A percentile compares a stretch with the other conserved stretches of the same genome.
Conservation (phyloP, 2,888 invertebrate species). For the Stenurella melanura region DNA sequence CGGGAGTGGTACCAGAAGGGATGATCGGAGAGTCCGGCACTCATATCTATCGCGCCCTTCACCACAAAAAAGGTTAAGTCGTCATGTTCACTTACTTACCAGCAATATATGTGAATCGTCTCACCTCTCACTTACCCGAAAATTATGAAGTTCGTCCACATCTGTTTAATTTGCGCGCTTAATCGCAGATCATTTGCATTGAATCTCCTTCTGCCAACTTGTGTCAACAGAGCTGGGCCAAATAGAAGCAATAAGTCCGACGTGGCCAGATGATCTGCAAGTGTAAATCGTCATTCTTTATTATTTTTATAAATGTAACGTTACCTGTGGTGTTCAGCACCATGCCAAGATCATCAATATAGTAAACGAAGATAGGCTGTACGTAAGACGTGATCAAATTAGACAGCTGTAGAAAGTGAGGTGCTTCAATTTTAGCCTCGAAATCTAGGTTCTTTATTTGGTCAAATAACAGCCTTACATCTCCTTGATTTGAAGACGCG, state of each 20-base stretch:
- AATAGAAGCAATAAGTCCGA: slow-evolving; percentile 80
- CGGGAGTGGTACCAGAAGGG: too few species aligned
- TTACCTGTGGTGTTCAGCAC: slow-evolving; percentile 76
- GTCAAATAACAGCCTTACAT: slow-evolving; percentile 72
- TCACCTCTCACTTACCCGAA: slow-evolving; percentile 68
- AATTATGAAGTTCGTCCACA: slow-evolving; percentile 74
- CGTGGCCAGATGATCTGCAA: slow-evolving; percentile 79
- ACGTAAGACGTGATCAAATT: slow-evolving; percentile 67
- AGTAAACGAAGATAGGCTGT: slow-evolving; percentile 76
- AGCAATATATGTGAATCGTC: too few species aligned
- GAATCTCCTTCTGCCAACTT: slow-evolving; percentile 79
- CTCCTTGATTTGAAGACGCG: slow-evolving; percentile 71
- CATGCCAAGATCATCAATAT: slow-evolving; percentile 74
- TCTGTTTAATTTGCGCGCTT: slow-evolving; percentile 74
- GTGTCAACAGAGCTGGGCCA: slow-evolving; percentile 81
- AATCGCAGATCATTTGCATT: slow-evolving; percentile 77
- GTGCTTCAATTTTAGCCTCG: slow-evolving; percentile 76
- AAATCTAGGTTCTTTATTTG: slow-evolving; percentile 76
- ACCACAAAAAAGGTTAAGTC: too few species aligned
- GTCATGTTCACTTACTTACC: too few species aligned
- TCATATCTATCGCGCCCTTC: too few species aligned
- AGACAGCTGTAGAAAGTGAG: slow-evolving; percentile 76
- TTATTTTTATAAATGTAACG: background rate
- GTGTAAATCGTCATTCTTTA: background rate
- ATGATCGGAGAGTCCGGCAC: too few species aligned